Percentiles rank a stretch among this genome's conserved stretches.
These are phyloP conservation scores for Echinops telfairi DNA, from an alignment of 2,113 vertebrate genomes.

Conservation along the genomic window DNA sequence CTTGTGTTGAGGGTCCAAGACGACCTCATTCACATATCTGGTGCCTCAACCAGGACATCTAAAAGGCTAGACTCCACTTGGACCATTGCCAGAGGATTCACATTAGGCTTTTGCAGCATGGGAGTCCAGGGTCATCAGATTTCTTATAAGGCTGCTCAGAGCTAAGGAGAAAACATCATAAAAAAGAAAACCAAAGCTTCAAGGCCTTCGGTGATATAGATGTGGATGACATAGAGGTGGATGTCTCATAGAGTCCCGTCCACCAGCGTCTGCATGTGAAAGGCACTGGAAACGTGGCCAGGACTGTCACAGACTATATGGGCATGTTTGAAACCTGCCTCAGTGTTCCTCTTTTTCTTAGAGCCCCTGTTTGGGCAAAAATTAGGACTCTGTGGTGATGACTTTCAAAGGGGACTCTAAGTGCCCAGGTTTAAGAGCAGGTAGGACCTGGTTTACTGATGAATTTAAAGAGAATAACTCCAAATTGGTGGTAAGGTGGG, in stretches of 20 bases:
- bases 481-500: too few relatives aligned
- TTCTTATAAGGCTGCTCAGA: background rate
- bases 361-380: background rate
- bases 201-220: background rate
- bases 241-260: background rate
- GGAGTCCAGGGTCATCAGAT: background rate
- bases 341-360: background rate
- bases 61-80: background rate
- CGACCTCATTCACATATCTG: background rate
- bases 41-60: background rate
- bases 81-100: background rate
- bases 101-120: background rate
- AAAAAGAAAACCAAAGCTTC: background rate
- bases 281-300: background rate
- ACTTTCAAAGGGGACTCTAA: background rate
- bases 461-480: constrained; percentile 28
- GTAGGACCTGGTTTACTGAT: background rate
- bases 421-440: background rate
- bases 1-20: background rate
- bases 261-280: background rate
- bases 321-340: background rate
- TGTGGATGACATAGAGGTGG: too few relatives aligned
- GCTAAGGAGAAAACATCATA: background rate
- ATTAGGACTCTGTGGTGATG: too few relatives aligned
- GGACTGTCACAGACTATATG: background rate